Base-by-base conservation (phyloP, 2,113 vertebrate species). In the Caranx ignobilis region DNA sequence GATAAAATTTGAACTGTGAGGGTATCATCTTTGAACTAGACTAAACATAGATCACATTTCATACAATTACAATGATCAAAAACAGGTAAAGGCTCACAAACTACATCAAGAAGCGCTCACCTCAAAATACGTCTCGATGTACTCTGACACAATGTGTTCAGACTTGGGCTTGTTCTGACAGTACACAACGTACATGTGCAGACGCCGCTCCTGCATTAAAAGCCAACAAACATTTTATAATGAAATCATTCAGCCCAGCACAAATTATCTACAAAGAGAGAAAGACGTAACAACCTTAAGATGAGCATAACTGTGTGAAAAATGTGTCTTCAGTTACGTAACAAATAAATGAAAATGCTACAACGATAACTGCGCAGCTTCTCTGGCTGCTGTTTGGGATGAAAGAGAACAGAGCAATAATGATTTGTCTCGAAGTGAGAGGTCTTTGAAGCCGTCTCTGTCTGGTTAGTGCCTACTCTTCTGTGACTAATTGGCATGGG, bases 81-180 rank as follows among this genome's bases (percentile, higher is more conserved):
- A 45, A 45, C 10, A 45, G 6, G 50, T 3, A 52, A 2, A 54
- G 8, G 31, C 4, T 13, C 32, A 21, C n/a, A n/a, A 10, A 52
- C n/a, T 52, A 54, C 26, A 7, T 26, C 26, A 11, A 52, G 11
- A 26, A 18, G 34, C 18, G 90, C 96, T 95, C 89, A 98, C 97
- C 95, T 97, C 97, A 90, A 98, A 98, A 89, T 97, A 98, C 72
- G 94, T 97, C 87, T 97, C 97, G 18, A 97, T 97, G 84, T 97
- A 98, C 84, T 98, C 97, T 0, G 97, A 98, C 63, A 97, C 96
- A 11, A 98, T 96, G 41, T 98, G 95, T 86, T 97, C 97, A 0
- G 97, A 97, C 93, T 97, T 98, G 69, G 97, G 97, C 81, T 97
- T 98, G 94, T 98, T 97, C 93, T 98, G 97, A 93, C 97, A 98